phyloP scores from a whole-genome alignment of 1,140 invertebrate species.

The Heliothis virescens region DNA sequence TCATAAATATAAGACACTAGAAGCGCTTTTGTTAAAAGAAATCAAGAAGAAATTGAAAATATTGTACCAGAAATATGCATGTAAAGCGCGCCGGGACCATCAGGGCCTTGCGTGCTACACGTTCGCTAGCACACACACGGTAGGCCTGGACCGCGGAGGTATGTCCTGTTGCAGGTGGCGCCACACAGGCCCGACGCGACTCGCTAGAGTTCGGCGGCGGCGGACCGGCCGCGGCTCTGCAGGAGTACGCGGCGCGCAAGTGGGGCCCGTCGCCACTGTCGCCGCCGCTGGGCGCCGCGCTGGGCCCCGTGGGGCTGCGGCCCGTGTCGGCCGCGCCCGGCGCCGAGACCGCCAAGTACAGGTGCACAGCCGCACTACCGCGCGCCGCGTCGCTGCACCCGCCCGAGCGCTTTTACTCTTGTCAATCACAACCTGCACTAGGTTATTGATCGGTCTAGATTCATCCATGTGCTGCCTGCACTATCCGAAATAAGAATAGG shows the following conservation, averaged over 20 bases:
- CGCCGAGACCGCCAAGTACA: slow-evolving; percentile 94
- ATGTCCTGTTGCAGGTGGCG: slow-evolving; percentile 76
- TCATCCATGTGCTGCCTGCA: too few relatives aligned
- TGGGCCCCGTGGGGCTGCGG: slow-evolving; percentile 82
- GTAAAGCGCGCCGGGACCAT: neutral
- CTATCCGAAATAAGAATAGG: too few relatives aligned
- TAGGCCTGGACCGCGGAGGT: slow-evolving; percentile 65
- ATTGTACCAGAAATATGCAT: neutral
- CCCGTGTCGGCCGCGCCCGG: slow-evolving; percentile 95
- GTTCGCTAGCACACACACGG: slow-evolving; percentile 6
- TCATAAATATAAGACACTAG: too few relatives aligned
- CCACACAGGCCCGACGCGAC: slow-evolving; percentile 75
- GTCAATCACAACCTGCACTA: too few relatives aligned
- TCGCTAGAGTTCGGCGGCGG: slow-evolving; percentile 82
- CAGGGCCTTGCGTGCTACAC: neutral
- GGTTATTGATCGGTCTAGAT: too few relatives aligned
- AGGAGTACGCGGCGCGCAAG: slow-evolving; percentile 84
- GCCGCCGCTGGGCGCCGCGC: slow-evolving; percentile 79
- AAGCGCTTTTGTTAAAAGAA: too few relatives aligned
- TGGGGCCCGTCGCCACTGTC: slow-evolving; percentile 84
- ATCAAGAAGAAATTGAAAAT: too few relatives aligned
- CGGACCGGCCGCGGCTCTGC: slow-evolving; percentile 74
- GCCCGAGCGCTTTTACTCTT: too few relatives aligned
- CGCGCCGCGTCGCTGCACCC: neutral
- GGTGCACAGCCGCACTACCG: slow-evolving; percentile 61